phyloP scores from a whole-genome alignment of 2,888 invertebrate species.

The Ctenicera cuprea region DNA sequence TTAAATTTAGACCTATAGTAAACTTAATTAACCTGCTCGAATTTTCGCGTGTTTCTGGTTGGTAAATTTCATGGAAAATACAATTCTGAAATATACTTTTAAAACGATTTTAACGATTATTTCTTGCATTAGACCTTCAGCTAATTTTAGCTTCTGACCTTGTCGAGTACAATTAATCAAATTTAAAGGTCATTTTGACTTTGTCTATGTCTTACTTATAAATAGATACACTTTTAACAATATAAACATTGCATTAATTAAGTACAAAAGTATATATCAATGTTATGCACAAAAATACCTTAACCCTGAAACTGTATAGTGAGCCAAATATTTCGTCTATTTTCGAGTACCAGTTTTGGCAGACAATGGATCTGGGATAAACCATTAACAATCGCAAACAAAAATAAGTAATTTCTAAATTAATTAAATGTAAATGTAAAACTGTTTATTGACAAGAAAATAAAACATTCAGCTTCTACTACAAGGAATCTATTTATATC shows the following conservation, averaged over 20 bases:
- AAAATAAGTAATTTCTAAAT: background rate
- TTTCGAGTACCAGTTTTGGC: slow-evolving; percentile 58
- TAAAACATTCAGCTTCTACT: no score
- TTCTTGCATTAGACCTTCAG: no score
- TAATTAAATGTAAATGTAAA: background rate
- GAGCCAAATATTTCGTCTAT: slow-evolving; percentile 59
- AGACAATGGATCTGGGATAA: slow-evolving; percentile 55
- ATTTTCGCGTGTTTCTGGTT: no score
- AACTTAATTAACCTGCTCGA: no score
- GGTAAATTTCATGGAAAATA: no score
- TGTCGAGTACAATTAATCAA: no score
- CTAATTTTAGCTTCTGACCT: no score
- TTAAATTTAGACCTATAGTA: no score
- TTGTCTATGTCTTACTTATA: background rate
- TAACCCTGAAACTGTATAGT: slow-evolving; percentile 57
- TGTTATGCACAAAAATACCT: slow-evolving; percentile 39
- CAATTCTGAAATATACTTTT: no score
- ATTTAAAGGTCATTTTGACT: background rate
- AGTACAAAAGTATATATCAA: slow-evolving; percentile 3
- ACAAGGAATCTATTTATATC: background rate
- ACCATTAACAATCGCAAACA: slow-evolving; percentile 17
- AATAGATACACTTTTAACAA: background rate
- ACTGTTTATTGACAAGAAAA: no score
- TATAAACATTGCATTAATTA: background rate
- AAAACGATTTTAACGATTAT: no score